These are phyloP conservation scores for Amblyjoppa proteus DNA, from an alignment of 2,888 invertebrate species.

Conservation along the genomic window DNA sequence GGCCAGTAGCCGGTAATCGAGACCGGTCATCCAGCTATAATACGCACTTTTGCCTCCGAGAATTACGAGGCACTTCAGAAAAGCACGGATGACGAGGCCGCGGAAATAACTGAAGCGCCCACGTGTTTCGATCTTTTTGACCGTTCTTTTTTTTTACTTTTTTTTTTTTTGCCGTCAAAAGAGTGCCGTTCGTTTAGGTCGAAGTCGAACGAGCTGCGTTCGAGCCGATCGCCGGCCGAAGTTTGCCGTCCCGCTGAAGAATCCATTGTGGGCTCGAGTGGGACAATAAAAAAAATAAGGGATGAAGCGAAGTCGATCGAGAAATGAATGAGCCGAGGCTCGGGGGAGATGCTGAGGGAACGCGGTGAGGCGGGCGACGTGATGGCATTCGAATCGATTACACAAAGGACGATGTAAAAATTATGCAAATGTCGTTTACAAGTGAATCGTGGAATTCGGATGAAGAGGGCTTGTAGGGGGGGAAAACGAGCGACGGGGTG, in stretches of 20 bases:
- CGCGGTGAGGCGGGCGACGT: slow-evolving; percentile 30
- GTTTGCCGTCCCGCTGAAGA: slow-evolving; percentile 30
- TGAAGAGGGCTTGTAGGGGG: slow-evolving; percentile 8
- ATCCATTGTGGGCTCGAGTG: slow-evolving; percentile 3
- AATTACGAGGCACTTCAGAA: slow-evolving; percentile 61
- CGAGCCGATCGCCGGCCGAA: neutral
- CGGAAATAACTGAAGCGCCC: slow-evolving; percentile 37
- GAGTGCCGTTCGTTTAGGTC: neutral
- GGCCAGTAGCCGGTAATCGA: slow-evolving; percentile 57
- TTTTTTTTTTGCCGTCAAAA: slow-evolving; percentile 39
- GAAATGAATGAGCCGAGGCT: neutral
- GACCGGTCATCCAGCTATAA: slow-evolving; percentile 68
- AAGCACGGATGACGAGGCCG: slow-evolving; percentile 48
- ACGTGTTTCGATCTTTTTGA: slow-evolving; percentile 38
- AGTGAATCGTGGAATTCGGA: slow-evolving; percentile 76
- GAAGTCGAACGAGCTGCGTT: slow-evolving; percentile 1
- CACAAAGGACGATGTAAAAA: slow-evolving; percentile 82
- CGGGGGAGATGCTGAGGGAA: slow-evolving; percentile 20
- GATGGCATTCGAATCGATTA: slow-evolving; percentile 79
- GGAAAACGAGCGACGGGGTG: slow-evolving; percentile 20
- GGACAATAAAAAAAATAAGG: slow-evolving; percentile 26
- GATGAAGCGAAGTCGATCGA: slow-evolving; percentile 35
- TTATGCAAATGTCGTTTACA: slow-evolving; percentile 84
- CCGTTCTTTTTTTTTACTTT: slow-evolving; percentile 20
- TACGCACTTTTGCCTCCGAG: slow-evolving; percentile 60